Conservation (phyloP, 2,113 vertebrate genomes). For the Aphyosemion australe region DNA sequence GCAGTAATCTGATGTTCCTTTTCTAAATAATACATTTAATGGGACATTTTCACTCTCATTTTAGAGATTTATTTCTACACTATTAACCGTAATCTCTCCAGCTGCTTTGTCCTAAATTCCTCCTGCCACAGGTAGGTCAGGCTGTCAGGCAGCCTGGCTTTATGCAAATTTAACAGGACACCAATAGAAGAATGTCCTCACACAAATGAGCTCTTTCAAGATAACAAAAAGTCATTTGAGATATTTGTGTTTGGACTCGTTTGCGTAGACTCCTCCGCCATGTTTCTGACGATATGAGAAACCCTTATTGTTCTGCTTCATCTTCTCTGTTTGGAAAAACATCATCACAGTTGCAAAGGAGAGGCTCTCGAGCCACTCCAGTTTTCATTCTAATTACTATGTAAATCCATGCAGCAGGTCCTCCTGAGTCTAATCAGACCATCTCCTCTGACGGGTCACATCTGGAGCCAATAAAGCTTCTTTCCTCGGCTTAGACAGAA, state of each 20-base stretch:
- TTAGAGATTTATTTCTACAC: neutral
- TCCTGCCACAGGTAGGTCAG: constrained; percentile 48
- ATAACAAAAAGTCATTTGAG: neutral
- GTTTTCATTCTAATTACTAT: constrained; percentile 27
- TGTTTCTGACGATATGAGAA: neutral
- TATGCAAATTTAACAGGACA: constrained; percentile 38
- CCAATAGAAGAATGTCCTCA: neutral
- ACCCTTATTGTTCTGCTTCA: neutral
- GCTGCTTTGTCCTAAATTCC: constrained; percentile 30
- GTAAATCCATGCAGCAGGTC: constrained; percentile 41
- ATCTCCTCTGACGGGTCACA: constrained; percentile 19
- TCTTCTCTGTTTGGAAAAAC: constrained; percentile 18
- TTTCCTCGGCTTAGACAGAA: neutral
- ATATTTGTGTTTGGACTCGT: neutral
- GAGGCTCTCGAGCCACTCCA: constrained; percentile 12
- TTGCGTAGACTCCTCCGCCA: neutral
- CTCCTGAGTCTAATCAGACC: constrained; percentile 46
- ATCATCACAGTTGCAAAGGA: constrained; percentile 3
- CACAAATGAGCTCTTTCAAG: constrained; percentile 3
- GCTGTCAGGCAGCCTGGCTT: neutral
- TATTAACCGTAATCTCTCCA: neutral
- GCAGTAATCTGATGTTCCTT: no score
- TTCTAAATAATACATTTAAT: no score
- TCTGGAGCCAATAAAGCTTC: constrained; percentile 12
- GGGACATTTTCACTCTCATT: no score